Evolutionary conservation across 2,113 vertebrate genomes (phyloP), one percentile per base, ranked within the genome.

Genomic region (Andinoacara biseriatus): DNA sequence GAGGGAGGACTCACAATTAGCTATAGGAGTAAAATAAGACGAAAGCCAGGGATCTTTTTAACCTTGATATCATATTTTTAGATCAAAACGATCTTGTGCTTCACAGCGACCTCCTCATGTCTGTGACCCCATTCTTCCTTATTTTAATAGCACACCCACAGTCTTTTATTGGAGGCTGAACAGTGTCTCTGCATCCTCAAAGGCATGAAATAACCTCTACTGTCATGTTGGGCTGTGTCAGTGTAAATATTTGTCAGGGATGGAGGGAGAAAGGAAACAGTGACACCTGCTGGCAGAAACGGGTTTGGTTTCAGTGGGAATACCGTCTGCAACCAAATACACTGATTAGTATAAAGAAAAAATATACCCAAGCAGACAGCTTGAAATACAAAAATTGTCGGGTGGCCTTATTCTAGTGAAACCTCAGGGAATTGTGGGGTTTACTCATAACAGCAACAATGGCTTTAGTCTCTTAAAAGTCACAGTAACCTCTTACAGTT

Each of bases 191-290:
- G 69, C 29, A 74, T 82, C 85, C 89, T 91, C 78, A 84, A 85
- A 90, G 82, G 81, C 82, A 87, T 18, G n/a, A 81, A 82, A 88
- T 93, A 87, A 95, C 93, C 94, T 94, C 92, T 92, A 67, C 89
- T 93, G 92, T 90, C 87, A 89, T 43, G 77, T 60, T 20, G 8
- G 22, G 58, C 84, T 77, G 82, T 20, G 76, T 52, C 20, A 11
- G 40, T 31, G 89, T 80, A 76, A 81, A 82, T 54, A 35, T 80
- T 74, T 20, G n/a, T 79, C 14, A 60, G 29, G 20, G n/a, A 26
- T 13, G 78, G 59, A 18, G n/a, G 46, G 35, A 33, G 33, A 60
- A 22, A 26, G 22, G 76, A 86, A 86, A 90, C 67, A 76, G 78
- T 63, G 82, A 40, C 93, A 83, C 82, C 86, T 93, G 43, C 81